phyloP scores from a whole-genome alignment of 2,888 invertebrate genomes.

The Formica aserva region DNA sequence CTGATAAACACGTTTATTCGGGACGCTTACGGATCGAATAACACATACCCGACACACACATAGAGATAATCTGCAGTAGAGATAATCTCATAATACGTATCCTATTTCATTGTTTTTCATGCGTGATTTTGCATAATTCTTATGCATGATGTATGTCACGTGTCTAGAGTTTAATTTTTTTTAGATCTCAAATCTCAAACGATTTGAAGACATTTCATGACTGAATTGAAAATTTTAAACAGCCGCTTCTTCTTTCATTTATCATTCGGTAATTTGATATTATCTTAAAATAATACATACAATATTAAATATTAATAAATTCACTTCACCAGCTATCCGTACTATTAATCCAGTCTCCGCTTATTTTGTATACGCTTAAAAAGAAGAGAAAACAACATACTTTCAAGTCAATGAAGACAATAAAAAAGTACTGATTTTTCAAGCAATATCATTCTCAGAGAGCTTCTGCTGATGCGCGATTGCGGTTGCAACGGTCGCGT shows the following conservation, averaged over 20 bases:
- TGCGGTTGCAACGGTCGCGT: neutral
- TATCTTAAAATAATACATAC: neutral
- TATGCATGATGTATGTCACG: neutral
- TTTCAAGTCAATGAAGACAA: neutral
- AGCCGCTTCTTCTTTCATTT: neutral
- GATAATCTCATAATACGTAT: neutral
- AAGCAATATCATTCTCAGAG: neutral
- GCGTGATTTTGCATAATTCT: neutral
- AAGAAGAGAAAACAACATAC: neutral
- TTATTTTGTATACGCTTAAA: neutral
- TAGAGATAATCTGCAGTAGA: neutral
- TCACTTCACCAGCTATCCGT: neutral
- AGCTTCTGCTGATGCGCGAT: neutral
- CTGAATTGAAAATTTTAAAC: neutral
- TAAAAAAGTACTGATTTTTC: neutral
- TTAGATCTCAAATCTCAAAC: neutral
- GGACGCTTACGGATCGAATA: neutral
- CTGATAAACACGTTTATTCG: slow-evolving; percentile 16
- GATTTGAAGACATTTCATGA: neutral
- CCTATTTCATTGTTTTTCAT: neutral
- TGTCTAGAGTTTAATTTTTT: neutral
- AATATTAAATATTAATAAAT: neutral
- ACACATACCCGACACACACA: neutral
- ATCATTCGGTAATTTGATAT: neutral
- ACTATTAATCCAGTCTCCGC: neutral